Conservation (phyloP, 2,113 vertebrate genomes). For the Sebastes fasciatus region DNA sequence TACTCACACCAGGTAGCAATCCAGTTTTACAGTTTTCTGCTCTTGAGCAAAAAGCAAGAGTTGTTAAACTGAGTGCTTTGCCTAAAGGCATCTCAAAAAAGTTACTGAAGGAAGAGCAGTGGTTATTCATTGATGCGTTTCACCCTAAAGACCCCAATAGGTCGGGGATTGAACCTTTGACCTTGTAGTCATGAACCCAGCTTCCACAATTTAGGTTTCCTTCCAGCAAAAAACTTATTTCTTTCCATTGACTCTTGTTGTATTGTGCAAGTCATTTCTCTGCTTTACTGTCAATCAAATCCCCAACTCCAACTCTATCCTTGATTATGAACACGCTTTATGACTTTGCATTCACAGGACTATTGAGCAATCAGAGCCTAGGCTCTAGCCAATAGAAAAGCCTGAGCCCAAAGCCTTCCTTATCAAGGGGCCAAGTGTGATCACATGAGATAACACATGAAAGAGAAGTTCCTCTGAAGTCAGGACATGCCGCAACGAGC, state of each 20-base stretch:
- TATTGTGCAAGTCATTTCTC: background rate
- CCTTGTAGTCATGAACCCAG: background rate
- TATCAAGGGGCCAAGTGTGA: constrained; percentile 33
- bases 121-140: background rate
- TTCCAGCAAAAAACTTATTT: background rate
- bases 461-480: constrained; percentile 47
- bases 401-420: constrained; percentile 3
- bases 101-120: background rate
- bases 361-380: constrained; percentile 26
- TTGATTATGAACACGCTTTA: constrained; percentile 10
- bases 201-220: background rate
- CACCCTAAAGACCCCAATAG: background rate
- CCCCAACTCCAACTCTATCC: background rate
- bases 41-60: background rate
- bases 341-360: constrained; percentile 2
- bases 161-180: background rate
- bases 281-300: background rate
- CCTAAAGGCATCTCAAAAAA: background rate
- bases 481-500: constrained; percentile 53
- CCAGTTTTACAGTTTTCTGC: background rate
- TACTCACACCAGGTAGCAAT: background rate
- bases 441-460: constrained; percentile 60
- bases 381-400: constrained; percentile 28
- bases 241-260: background rate
- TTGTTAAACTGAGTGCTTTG: background rate